Conservation (phyloP, 2,113 vertebrate genomes). For the Salvelinus fontinalis region DNA sequence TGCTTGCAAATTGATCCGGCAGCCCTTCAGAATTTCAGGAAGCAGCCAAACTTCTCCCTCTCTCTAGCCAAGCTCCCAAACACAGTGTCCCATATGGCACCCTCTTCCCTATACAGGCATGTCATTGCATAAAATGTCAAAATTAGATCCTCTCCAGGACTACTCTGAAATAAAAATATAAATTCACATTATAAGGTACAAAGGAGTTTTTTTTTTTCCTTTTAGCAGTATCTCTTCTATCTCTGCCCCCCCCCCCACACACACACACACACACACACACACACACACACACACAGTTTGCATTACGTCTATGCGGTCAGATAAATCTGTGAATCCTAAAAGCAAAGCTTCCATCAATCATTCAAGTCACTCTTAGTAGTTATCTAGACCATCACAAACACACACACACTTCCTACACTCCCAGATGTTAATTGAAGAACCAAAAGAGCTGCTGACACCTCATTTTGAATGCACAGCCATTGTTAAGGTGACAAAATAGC, state of each 20-base stretch:
- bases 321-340: constrained; percentile 44
- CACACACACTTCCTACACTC: not conserved
- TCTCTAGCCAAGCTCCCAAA: not conserved
- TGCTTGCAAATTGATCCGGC: constrained; percentile 35
- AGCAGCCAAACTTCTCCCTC: constrained; percentile 18
- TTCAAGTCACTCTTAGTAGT: constrained; percentile 53
- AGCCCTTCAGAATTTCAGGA: constrained; percentile 15
- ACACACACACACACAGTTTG: constrained; percentile 25
- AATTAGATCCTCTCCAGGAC: no score
- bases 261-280: no score
- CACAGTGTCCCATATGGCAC: no score
- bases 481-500: constrained; percentile 58
- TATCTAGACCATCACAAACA: constrained; percentile 20
- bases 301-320: constrained; percentile 44
- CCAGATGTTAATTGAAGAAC: constrained; percentile 37
- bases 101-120: no score
- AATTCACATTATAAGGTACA: no score
- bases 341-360: constrained; percentile 50
- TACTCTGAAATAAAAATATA: no score
- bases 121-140: no score
- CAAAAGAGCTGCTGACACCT: constrained; percentile 34
- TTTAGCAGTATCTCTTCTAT: constrained; percentile 26
- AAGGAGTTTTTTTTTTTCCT: not conserved
- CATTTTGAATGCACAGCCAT: constrained; percentile 56
- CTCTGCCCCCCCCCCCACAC: constrained; percentile 11